Evolutionary conservation across 2,888 invertebrate species (phyloP).

Genomic region (Pollenia angustigena): DNA sequence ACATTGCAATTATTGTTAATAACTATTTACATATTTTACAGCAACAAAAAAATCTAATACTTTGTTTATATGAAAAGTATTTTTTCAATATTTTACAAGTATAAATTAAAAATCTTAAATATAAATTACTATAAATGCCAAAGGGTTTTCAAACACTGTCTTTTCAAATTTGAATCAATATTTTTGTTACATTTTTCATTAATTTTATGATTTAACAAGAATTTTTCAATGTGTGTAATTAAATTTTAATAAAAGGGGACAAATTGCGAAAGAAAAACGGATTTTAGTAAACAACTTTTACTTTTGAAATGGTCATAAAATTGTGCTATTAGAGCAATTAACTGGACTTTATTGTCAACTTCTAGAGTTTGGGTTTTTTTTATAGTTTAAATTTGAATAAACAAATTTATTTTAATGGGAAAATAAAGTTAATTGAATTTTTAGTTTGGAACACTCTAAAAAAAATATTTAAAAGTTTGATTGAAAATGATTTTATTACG

Average conservation of each 20-base stretch:
- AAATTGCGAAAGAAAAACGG: conserved; percentile 12
- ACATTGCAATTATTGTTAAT: conserved; percentile 50
- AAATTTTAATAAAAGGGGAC: conserved; percentile 27
- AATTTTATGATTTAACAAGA: conserved; percentile 28
- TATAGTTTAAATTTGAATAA: not conserved
- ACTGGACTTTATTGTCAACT: not conserved
- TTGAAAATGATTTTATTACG: not conserved
- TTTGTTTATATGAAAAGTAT: not conserved
- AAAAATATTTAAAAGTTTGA: not conserved
- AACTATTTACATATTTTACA: conserved; percentile 40
- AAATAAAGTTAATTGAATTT: not conserved
- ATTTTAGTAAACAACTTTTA: conserved; percentile 66
- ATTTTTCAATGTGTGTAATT: conserved; percentile 26
- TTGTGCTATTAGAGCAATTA: conserved; percentile 20
- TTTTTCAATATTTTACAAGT: not conserved
- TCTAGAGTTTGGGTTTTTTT: conserved; percentile 7
- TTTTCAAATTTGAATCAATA: conserved; percentile 1
- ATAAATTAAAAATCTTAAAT: conserved; percentile 34
- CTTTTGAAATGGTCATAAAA: conserved; percentile 37
- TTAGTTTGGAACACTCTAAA: not conserved
- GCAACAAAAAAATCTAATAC: not conserved
- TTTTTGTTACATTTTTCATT: not conserved
- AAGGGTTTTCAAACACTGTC: conserved; percentile 32
- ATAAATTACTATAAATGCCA: conserved; percentile 31
- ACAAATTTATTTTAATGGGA: not conserved